Percentiles rank a stretch among this genome's conserved stretches.
Conservation (phyloP, 1,140 invertebrate genomes). For the Carposina sasakii region DNA sequence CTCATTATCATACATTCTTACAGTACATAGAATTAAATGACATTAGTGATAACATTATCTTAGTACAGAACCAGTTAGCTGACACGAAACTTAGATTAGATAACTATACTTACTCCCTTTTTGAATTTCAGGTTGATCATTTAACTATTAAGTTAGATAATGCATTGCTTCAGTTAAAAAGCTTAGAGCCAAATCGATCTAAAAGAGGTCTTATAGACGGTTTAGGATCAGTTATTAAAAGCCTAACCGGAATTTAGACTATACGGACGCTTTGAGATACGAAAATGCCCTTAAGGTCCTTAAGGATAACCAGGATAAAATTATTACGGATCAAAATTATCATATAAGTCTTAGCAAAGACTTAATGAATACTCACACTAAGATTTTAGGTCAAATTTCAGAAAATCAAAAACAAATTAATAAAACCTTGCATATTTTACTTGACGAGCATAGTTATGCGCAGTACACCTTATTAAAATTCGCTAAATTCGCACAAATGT, state of each 20-base stretch:
- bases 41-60: slow-evolving; percentile 4
- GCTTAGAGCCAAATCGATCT: slow-evolving; percentile 20
- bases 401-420: slow-evolving; percentile 29
- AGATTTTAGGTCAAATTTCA: slow-evolving; percentile 17
- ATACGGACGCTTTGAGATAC: slow-evolving; percentile 30
- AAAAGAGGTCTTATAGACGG: slow-evolving; percentile 28
- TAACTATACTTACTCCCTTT: slow-evolving; percentile 25
- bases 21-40: neutral
- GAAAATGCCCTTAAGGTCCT: slow-evolving; percentile 21
- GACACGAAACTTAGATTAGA: slow-evolving; percentile 9
- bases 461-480: slow-evolving; percentile 25
- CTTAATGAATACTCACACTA: slow-evolving; percentile 10
- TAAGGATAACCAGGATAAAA: slow-evolving; percentile 13
- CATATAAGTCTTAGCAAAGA: slow-evolving; percentile 23
- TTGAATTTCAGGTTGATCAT: slow-evolving; percentile 21
- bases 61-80: slow-evolving; percentile 13
- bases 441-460: slow-evolving; percentile 17
- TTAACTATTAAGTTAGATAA: slow-evolving; percentile 17
- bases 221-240: slow-evolving; percentile 31
- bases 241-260: slow-evolving; percentile 28
- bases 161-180: slow-evolving; percentile 17
- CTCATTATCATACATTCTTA: slow-evolving; percentile 4
- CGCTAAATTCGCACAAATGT: slow-evolving; percentile 29
- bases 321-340: slow-evolving; percentile 19
- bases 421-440: slow-evolving; percentile 18